Base-by-base conservation (phyloP, 1,140 invertebrate genomes). In the Andricus grossulariae region DNA sequence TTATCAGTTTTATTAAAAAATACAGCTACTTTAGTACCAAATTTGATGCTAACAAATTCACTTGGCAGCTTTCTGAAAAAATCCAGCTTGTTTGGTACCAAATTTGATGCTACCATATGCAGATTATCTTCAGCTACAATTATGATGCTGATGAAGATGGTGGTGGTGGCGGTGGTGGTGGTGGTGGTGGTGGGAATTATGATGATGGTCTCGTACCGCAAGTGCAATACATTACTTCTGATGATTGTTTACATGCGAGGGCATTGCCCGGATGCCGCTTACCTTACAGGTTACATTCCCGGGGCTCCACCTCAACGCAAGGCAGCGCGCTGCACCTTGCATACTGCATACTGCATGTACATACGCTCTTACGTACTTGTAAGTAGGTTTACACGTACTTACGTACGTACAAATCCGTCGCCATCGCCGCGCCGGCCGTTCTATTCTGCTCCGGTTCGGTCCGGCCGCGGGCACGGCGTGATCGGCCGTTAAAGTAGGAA, bases 181-280 rank as follows among this genome's bases (percentile, higher is more conserved):
- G 25, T 5, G 25, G 25, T 32, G 25, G 25, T 32, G 25, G 25
- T 32, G 25, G 25, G 5, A 45, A 45, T 45, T 45, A 45, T 10
- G 39, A 10, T 45, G 52, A 54, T 16, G 18, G n/a, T 54, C 52
- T 18, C n/a, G 52, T 19, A 54, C n/a, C 16, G n/a, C 16, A 54
- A 18, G 15, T 10, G n/a, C n/a, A 54, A 18, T 54, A 7, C n/a
- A 54, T 18, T 54, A 19, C 10, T 54, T 54, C 52, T 54, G 52
- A 54, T 54, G 87, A 90, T 89, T 91, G 89, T 91, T 91, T 91
- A 91, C 89, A 90, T 89, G 84, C 84, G 88, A 91, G 90, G 90
- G 86, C 89, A 89, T 91, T 91, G 89, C 89, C 88, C 90, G 86
- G 86, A 90, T 89, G 87, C 87, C 88, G 84, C 85, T 90, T 90